These are phyloP conservation scores for Dasyprocta punctata DNA, from an alignment of 2,113 vertebrate species.

Conservation along the genomic window DNA sequence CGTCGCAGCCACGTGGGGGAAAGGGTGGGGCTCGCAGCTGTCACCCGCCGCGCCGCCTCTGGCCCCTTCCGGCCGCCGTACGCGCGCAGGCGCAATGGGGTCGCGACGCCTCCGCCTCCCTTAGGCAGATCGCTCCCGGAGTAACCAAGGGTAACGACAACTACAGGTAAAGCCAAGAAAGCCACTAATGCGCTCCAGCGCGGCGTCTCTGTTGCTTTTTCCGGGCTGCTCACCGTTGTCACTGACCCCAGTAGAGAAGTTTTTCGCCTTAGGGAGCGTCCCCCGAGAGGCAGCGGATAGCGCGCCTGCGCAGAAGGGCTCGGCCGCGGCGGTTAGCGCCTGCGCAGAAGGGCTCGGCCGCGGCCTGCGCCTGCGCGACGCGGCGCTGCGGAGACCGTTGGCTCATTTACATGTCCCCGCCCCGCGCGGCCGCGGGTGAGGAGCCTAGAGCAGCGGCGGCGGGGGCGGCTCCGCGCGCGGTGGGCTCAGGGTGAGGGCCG, in stretches of 20 bases:
- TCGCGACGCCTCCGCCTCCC: background rate
- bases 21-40: background rate
- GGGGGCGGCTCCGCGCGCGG: conserved; percentile 22
- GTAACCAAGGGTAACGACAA: background rate
- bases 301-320: background rate
- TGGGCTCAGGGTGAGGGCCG: conserved; percentile 53
- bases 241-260: too few relatives aligned
- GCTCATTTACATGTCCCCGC: conserved; percentile 80
- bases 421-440: conserved; percentile 37
- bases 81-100: conserved; percentile 42
- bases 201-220: background rate
- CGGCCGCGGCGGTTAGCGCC: background rate
- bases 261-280: background rate
- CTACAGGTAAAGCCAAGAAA: background rate
- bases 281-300: background rate
- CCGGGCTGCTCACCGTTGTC: background rate
- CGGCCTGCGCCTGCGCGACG: conserved; percentile 69
- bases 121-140: background rate
- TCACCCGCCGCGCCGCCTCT: background rate
- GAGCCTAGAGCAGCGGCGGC: background rate
- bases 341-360: background rate
- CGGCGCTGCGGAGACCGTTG: conserved; percentile 76
- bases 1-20: background rate
- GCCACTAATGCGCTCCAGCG: background rate
- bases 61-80: conserved; percentile 66